Percentiles rank a stretch among this genome's conserved stretches.
Conservation (phyloP, 2,888 invertebrate species). For the Diloba caeruleocephala region DNA sequence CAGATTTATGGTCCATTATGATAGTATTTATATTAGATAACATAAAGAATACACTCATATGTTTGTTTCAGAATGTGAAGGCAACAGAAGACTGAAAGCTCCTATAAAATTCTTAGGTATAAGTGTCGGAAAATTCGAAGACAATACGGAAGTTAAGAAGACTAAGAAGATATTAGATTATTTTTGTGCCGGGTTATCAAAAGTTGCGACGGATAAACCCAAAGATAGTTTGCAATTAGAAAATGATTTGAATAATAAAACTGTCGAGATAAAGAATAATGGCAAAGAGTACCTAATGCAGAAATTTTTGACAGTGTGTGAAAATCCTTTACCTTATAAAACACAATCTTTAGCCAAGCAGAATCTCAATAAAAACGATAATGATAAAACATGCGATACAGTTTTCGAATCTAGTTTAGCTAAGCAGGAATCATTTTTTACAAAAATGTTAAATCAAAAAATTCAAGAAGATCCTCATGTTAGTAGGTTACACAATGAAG, state of each 20-base stretch:
- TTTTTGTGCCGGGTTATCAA: conserved; percentile 84
- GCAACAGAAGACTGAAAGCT: conserved; percentile 78
- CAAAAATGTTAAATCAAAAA: conserved; percentile 71
- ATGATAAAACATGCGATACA: conserved; percentile 15
- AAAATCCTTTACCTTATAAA: conserved; percentile 27
- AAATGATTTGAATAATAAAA: conserved; percentile 10
- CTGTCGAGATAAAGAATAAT: conserved; percentile 39
- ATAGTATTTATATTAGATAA: too few relatives aligned
- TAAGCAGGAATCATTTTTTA: conserved; percentile 85
- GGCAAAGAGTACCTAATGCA: conserved; percentile 74
- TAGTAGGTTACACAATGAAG: conserved; percentile 24
- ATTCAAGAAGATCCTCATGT: conserved; percentile 17
- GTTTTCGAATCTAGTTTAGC: conserved; percentile 68
- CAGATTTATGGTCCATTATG: background rate
- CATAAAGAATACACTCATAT: background rate
- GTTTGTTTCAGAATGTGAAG: conserved; percentile 73
- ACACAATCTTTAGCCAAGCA: background rate
- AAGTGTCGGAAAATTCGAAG: conserved; percentile 94
- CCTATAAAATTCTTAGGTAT: conserved; percentile 92
- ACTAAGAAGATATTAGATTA: conserved; percentile 89
- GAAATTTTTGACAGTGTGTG: conserved; percentile 66
- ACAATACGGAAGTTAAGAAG: conserved; percentile 84
- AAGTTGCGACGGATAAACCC: conserved; percentile 51
- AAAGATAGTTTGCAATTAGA: conserved; percentile 43
- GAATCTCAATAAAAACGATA: conserved; percentile 1